These are phyloP conservation scores for Cerceris ruficornis DNA, from an alignment of 2,888 invertebrate genomes.

Conservation along the genomic window DNA sequence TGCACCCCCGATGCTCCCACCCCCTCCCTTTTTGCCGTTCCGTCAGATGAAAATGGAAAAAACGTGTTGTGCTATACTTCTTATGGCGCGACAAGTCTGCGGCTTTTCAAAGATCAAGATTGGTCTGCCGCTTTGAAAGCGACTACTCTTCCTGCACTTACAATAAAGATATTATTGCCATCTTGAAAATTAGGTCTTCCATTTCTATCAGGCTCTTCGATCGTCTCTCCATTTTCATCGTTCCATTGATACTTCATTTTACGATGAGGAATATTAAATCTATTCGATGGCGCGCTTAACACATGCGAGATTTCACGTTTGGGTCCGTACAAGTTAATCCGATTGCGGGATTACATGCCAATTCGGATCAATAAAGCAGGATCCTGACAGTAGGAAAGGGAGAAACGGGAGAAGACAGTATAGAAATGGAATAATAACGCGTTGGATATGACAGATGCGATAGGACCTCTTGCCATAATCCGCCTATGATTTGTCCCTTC, in stretches of 20 bases:
- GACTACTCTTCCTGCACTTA: constrained; percentile 3
- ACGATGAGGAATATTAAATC: not conserved
- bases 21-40: constrained; percentile 45
- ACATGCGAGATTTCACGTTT: constrained; percentile 37
- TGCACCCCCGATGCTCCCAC: constrained; percentile 68
- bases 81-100: constrained; percentile 45
- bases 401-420: constrained; percentile 54
- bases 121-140: constrained; percentile 34
- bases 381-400: constrained; percentile 41
- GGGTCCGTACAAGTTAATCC: constrained; percentile 51
- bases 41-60: constrained; percentile 69
- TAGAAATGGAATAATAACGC: constrained; percentile 69
- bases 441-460: constrained; percentile 71
- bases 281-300: not conserved
- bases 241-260: not conserved
- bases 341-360: constrained; percentile 61
- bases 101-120: constrained; percentile 49
- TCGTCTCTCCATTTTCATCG: too few species aligned
- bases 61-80: constrained; percentile 51
- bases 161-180: constrained; percentile 36
- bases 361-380: constrained; percentile 51
- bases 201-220: not conserved
- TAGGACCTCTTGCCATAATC: constrained; percentile 64
- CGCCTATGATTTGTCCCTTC: constrained; percentile 45
- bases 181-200: not conserved